phyloP scores from a whole-genome alignment of 1,140 invertebrate species.

The Latrodectus geometricus region DNA sequence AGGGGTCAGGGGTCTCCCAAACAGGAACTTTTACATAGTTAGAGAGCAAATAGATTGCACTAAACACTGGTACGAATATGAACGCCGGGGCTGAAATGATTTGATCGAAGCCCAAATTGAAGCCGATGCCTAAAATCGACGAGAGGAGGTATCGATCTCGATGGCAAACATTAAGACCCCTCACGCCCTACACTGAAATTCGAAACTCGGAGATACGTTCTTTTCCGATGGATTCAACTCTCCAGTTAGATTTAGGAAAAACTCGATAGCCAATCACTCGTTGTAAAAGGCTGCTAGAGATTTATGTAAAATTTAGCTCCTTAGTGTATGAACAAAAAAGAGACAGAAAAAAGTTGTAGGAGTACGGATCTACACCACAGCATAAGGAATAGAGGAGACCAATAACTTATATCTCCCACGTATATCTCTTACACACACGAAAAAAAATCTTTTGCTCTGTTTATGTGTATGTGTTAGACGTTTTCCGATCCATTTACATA shows the following conservation, averaged over 20 bases:
- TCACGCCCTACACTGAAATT: background rate
- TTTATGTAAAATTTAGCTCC: background rate
- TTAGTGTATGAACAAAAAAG: constrained; percentile 5
- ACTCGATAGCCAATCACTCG: constrained; percentile 34
- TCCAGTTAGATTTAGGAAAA: constrained; percentile 27
- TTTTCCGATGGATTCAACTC: constrained; percentile 37
- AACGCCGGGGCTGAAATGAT: constrained; percentile 4
- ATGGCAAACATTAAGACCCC: constrained; percentile 6
- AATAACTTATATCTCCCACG: constrained; percentile 47
- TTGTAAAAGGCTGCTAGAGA: constrained; percentile 27
- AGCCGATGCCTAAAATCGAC: constrained; percentile 2
- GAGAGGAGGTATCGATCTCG: background rate
- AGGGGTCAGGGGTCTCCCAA: background rate
- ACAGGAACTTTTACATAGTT: background rate
- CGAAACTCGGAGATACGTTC: constrained; percentile 1
- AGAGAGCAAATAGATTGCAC: background rate
- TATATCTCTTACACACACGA: constrained; percentile 7
- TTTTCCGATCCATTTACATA: constrained; percentile 60
- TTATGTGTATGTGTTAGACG: constrained; percentile 53
- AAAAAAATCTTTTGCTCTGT: constrained; percentile 31
- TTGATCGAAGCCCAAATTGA: constrained; percentile 33
- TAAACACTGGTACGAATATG: background rate
- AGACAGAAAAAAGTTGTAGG: background rate
- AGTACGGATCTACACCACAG: background rate
- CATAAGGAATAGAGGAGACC: constrained; percentile 1